Evolutionary conservation across 2,888 invertebrate genomes (phyloP), one percentile per base, ranked within the genome.

Genomic region (Hedychridium roseum): DNA sequence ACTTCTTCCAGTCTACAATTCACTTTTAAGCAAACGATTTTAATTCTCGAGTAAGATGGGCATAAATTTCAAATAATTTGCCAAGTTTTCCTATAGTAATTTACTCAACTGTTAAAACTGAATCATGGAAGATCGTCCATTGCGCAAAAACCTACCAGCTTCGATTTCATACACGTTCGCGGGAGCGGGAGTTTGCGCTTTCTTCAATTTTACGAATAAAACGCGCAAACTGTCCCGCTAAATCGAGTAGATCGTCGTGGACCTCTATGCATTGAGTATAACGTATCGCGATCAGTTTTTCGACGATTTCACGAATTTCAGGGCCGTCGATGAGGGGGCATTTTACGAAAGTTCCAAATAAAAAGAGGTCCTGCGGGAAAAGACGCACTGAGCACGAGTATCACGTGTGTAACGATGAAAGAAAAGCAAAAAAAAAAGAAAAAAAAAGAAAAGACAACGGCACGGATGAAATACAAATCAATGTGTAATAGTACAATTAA

Each of bases 401-500:
- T 15, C 43, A 37, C 20, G 36, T 40, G 35, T 35, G 17, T 31
- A 35, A 35, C 26, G 28, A 26, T 34, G 16, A 32, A 32, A 51
- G 49, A 56, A 54, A 14, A 43, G 43, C 42, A 23, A 43, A 46
- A 39, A 44, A 46, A 44, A 50, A 54, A 43, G 34, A 45, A 54
- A 43, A 43, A 58, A 49, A 49, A 28, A 56, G 51, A 55, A 51
- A 56, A 38, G 58, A 69, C 57, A 62, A 68, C 57, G 60, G 59
- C 55, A 66, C 53, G 61, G 52, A 59, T 64, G 49, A 53, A 70
- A 72, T 66, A 71, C 54, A 76, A 68, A 66, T 61, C 57, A 58
- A 62, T 58, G 61, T 62, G 59, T 58, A 58, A 63, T 54, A 67
- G 68, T 60, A 66, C 67, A 69, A 67, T 67, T 55, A 72, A 74